These are phyloP conservation scores for Coecobrya sp. DNA, from an alignment of 2,888 invertebrate genomes.

Conservation along the genomic window DNA sequence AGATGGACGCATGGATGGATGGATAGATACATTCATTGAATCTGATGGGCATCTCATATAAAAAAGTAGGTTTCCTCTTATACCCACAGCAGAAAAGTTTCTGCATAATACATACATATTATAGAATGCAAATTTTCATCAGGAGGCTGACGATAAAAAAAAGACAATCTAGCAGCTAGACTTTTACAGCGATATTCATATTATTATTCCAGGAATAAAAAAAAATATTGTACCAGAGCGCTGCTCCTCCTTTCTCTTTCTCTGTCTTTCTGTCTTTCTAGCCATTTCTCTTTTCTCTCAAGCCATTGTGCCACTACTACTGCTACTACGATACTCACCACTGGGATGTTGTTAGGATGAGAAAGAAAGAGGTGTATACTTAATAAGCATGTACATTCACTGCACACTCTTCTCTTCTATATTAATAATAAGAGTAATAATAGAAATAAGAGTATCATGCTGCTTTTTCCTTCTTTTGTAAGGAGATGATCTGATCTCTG, in stretches of 20 bases:
- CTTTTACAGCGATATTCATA: not conserved
- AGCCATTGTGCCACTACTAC: not conserved
- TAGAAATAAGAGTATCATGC: conserved; percentile 7
- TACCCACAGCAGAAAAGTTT: not conserved
- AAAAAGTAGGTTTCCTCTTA: not conserved
- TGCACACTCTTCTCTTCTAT: not conserved
- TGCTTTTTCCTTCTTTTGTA: not conserved
- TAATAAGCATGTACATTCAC: not conserved
- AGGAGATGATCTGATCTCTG: conserved; percentile 18
- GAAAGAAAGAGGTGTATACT: not conserved
- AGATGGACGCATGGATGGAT: conserved; percentile 39
- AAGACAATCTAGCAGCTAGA: conserved; percentile 30
- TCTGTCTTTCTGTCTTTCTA: conserved; percentile 24
- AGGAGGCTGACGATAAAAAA: conserved; percentile 15
- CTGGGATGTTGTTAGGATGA: not conserved
- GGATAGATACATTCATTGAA: conserved; percentile 43
- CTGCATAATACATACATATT: not conserved
- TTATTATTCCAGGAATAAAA: not conserved
- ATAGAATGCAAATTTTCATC: conserved; percentile 24
- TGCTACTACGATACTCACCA: not conserved
- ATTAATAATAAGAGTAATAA: not conserved
- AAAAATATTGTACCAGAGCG: conserved; percentile 1
- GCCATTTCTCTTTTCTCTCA: not conserved
- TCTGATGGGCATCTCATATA: conserved; percentile 3
- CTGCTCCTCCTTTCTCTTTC: conserved; percentile 17